Evolutionary conservation across 1,140 invertebrate species (phyloP).

Genomic region (Hormaphis cornu): DNA sequence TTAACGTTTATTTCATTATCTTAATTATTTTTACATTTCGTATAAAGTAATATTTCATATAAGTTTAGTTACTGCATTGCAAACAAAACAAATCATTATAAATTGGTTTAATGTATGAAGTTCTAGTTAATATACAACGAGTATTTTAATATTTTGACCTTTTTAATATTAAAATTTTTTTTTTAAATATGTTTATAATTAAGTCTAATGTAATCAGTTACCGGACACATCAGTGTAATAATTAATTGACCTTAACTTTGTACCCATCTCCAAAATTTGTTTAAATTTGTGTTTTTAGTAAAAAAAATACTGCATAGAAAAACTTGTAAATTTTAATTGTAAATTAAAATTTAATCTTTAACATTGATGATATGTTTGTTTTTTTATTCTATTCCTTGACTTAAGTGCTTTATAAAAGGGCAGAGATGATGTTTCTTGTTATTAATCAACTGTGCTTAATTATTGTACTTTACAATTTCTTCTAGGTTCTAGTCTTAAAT

Average conservation of each 20-base stretch:
- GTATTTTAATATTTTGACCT: too few species aligned
- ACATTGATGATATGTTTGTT: slow-evolving; percentile 13
- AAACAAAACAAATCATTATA: too few species aligned
- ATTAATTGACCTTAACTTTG: background rate
- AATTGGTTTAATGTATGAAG: too few species aligned
- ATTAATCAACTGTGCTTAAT: background rate
- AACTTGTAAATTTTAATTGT: background rate
- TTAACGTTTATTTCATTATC: background rate
- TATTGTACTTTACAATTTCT: too few species aligned
- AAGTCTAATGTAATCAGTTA: too few species aligned
- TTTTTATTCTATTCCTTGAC: background rate
- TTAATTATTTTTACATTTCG: background rate
- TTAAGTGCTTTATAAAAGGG: background rate
- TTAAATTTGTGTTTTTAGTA: background rate
- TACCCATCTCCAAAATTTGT: background rate
- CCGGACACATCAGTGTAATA: slow-evolving; percentile 28
- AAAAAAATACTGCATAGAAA: background rate
- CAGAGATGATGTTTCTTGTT: background rate
- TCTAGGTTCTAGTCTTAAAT: too few species aligned
- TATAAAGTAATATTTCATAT: too few species aligned
- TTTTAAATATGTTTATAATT: too few species aligned
- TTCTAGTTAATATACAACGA: too few species aligned
- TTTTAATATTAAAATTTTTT: too few species aligned
- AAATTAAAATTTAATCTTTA: slow-evolving; percentile 6
- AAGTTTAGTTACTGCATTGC: too few species aligned